phyloP scores from a whole-genome alignment of 2,113 vertebrate species.

The Sisor rabdophorus region DNA sequence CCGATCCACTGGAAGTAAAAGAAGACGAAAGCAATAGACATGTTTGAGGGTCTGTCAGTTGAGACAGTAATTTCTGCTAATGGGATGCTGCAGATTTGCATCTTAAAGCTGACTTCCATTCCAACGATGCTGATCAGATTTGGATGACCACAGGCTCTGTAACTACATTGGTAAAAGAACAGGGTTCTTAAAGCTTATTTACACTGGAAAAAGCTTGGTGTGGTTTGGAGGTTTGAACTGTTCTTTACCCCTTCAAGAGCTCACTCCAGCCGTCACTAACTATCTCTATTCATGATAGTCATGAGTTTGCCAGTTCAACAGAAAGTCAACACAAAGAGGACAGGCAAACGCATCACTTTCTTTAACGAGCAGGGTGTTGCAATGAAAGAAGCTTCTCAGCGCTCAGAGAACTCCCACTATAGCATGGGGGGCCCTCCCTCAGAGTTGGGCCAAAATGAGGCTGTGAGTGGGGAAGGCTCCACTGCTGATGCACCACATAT shows the following conservation, averaged over 20 bases:
- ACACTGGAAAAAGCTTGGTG: conserved; percentile 28
- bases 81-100: conserved; percentile 39
- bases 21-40: conserved; percentile 47
- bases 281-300: conserved; percentile 68
- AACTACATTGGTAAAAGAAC: neutral
- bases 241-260: conserved; percentile 7
- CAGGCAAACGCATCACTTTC: conserved; percentile 86
- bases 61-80: conserved; percentile 30
- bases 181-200: neutral
- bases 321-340: conserved; percentile 84
- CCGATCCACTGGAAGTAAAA: conserved; percentile 42
- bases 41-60: conserved; percentile 30
- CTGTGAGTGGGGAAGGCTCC: conserved; percentile 59
- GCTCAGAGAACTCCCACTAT: conserved; percentile 81
- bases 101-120: conserved; percentile 44
- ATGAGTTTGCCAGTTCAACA: conserved; percentile 94
- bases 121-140: conserved; percentile 49
- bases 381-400: conserved; percentile 79
- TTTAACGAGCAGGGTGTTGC: conserved; percentile 76
- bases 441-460: conserved; percentile 59
- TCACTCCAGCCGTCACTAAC: conserved; percentile 12
- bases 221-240: conserved; percentile 38
- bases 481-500: conserved; percentile 67
- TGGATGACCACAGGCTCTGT: conserved; percentile 46
- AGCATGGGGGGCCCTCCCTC: conserved; percentile 68